These are phyloP conservation scores for Huso huso DNA, from an alignment of 2,797 vertebrate genomes.

Conservation along the genomic window DNA sequence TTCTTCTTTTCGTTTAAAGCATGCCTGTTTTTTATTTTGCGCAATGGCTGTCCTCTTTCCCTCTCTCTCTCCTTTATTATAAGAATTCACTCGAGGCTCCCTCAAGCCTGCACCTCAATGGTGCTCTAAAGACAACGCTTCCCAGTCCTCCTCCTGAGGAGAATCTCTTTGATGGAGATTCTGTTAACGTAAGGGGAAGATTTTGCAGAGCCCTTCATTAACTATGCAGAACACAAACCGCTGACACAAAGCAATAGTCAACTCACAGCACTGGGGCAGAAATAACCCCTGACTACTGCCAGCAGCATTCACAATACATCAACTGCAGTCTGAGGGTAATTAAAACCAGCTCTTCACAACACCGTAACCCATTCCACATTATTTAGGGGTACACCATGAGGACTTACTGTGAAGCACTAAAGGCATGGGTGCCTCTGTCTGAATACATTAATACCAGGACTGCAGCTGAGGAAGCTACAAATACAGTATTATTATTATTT, in stretches of 20 bases:
- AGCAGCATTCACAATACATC: constrained; percentile 16
- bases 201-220: constrained; percentile 61
- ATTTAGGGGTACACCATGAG: neutral
- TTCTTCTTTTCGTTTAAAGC: constrained; percentile 37
- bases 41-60: constrained; percentile 34
- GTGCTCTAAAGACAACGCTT: constrained; percentile 37
- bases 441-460: neutral
- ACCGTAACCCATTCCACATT: neutral
- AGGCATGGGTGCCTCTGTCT: neutral
- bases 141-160: constrained; percentile 51
- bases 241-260: constrained; percentile 72
- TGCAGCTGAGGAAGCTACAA: neutral
- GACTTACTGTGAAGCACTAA: neutral
- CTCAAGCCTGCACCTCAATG: constrained; percentile 31
- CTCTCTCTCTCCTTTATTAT: constrained; percentile 42
- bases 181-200: constrained; percentile 58
- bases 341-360: constrained; percentile 12
- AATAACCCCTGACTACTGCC: constrained; percentile 50
- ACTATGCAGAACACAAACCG: constrained; percentile 83
- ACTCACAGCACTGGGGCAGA: constrained; percentile 26
- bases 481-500: too few species aligned
- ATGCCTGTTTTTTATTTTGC: constrained; percentile 29
- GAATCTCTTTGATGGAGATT: constrained; percentile 74
- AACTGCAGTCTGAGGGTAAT: constrained; percentile 10
- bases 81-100: constrained; percentile 47